Conservation (phyloP, 1,140 invertebrate species). For the Pteromalus puparum region DNA sequence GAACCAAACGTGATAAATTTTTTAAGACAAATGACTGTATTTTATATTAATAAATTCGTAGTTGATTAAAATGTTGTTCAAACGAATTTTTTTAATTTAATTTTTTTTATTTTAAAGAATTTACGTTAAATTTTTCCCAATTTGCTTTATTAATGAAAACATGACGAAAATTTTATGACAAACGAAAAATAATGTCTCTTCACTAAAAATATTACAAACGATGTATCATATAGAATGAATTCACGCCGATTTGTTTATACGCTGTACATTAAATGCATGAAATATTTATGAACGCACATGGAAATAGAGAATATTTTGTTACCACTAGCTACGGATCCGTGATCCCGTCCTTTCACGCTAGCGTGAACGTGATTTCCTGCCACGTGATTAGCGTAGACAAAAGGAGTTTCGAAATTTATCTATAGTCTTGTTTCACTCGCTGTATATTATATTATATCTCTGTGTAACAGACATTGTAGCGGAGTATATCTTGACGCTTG, state of each 20-base stretch:
- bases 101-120: background rate
- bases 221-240: background rate
- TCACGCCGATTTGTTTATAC: constrained; percentile 4
- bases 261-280: background rate
- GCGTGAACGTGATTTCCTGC: constrained; percentile 14
- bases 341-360: background rate
- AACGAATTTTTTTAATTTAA: too few species aligned
- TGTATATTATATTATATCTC: background rate
- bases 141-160: background rate
- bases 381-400: constrained; percentile 3
- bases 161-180: background rate
- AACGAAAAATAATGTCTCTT: background rate
- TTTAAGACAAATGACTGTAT: background rate
- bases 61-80: background rate
- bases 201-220: background rate
- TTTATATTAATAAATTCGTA: background rate
- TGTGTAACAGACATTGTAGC: background rate
- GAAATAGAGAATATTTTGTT: constrained; percentile 31
- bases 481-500: background rate
- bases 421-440: background rate
- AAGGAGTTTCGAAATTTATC: background rate
- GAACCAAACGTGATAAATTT: background rate
- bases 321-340: background rate
- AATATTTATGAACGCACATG: background rate
- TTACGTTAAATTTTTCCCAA: background rate